Conservation (phyloP, 1,140 invertebrate genomes). For the Brachionus sp. region DNA sequence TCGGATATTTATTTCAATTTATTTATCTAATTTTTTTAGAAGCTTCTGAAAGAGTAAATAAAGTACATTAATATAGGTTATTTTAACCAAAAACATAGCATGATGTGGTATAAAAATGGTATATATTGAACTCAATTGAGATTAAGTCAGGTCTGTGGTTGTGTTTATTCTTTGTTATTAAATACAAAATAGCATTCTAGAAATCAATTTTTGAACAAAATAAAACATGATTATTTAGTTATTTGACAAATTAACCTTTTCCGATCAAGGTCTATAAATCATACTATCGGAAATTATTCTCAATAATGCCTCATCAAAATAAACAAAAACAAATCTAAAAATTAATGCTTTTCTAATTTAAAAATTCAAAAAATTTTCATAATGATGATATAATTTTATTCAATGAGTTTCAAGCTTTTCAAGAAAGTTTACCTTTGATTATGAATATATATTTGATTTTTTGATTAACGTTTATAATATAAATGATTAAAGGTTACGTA, state of each 20-base stretch:
- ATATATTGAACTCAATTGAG: neutral
- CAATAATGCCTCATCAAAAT: too few relatives aligned
- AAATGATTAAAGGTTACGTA: neutral
- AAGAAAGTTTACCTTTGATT: neutral
- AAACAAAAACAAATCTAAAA: neutral
- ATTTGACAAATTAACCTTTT: neutral
- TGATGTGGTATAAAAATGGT: neutral
- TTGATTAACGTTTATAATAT: neutral
- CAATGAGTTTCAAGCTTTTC: neutral
- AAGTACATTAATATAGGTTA: neutral
- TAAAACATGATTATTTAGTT: neutral
- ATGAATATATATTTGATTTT: neutral
- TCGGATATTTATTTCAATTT: neutral
- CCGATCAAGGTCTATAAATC: neutral
- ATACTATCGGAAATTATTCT: neutral
- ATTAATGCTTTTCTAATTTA: neutral
- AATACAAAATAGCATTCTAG: neutral
- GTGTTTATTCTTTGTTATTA: neutral
- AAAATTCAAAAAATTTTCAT: neutral
- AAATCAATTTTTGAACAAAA: neutral
- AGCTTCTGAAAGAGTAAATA: neutral
- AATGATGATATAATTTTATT: neutral
- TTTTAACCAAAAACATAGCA: neutral
- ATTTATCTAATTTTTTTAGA: neutral
- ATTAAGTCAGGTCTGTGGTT: neutral